These are phyloP conservation scores for Dicaeum eximium DNA, from an alignment of 2,113 vertebrate genomes.

Conservation along the genomic window DNA sequence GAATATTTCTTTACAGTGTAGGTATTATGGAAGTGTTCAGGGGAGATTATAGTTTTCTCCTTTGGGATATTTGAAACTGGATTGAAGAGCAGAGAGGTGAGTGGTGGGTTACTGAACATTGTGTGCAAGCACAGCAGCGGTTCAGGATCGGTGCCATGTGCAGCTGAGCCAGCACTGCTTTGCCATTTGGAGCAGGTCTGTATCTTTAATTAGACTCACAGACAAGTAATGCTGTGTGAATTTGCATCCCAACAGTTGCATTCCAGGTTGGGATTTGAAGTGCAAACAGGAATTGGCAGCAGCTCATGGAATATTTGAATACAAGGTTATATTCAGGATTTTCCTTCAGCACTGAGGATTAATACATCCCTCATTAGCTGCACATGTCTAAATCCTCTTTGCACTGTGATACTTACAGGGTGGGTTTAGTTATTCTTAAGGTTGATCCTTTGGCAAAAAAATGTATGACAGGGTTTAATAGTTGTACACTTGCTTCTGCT, in stretches of 20 bases:
- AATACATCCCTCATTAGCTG: neutral
- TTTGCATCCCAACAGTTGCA: constrained; percentile 6
- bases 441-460: neutral
- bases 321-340: constrained; percentile 6
- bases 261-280: neutral
- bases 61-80: neutral
- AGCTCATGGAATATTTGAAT: neutral
- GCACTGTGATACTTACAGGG: neutral
- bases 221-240: neutral
- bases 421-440: constrained; percentile 28
- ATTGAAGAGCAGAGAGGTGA: neutral
- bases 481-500: neutral
- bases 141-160: rapidly evolving
- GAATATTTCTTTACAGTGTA: neutral
- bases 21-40: neutral
- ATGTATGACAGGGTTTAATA: neutral
- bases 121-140: neutral
- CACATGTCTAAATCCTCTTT: neutral
- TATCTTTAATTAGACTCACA: neutral
- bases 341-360: neutral
- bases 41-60: neutral
- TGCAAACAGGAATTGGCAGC: neutral
- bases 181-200: neutral
- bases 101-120: neutral
- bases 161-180: neutral